Conservation (phyloP, 37 sponge, comb jelly and placozoan species). For the Haliclona indistincta region DNA sequence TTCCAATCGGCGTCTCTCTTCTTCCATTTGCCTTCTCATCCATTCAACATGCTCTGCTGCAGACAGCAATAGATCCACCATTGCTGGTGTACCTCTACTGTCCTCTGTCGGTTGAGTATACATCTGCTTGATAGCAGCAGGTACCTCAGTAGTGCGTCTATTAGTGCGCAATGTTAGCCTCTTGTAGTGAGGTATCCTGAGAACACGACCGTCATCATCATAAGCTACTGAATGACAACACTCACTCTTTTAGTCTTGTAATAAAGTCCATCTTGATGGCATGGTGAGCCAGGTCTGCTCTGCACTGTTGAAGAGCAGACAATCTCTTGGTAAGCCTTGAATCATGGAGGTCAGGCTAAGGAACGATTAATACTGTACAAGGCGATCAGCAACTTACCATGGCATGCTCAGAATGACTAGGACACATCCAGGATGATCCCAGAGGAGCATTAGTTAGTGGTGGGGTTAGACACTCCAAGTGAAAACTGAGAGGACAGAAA, state of each 20-base stretch:
- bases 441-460: slow-evolving; percentile 78
- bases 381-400: slow-evolving; percentile 47
- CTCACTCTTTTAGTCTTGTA: slow-evolving; percentile 40
- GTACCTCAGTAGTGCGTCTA: slow-evolving; percentile 51
- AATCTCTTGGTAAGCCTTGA: slow-evolving; percentile 55
- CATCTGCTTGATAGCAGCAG: slow-evolving; percentile 52
- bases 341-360: slow-evolving; percentile 58
- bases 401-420: slow-evolving; percentile 69
- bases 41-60: slow-evolving; percentile 48
- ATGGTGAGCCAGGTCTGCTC: slow-evolving; percentile 42
- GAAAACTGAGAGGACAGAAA: slow-evolving; percentile 91
- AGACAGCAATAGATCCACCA: slow-evolving; percentile 47
- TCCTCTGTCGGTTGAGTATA: slow-evolving; percentile 49
- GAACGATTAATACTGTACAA: neutral
- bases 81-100: slow-evolving; percentile 1
- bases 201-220: no score
- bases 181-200: slow-evolving; percentile 53
- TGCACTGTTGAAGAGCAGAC: slow-evolving; percentile 40
- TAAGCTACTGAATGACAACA: neutral
- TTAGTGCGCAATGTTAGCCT: slow-evolving; percentile 41
- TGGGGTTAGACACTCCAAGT: slow-evolving; percentile 88
- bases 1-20: slow-evolving; percentile 25
- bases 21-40: slow-evolving; percentile 37
- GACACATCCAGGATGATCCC: slow-evolving; percentile 89
- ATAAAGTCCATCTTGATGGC: slow-evolving; percentile 69